Evolutionary conservation across 2,113 vertebrate species (phyloP).

Genomic region (Sclerurus mexicanus): DNA sequence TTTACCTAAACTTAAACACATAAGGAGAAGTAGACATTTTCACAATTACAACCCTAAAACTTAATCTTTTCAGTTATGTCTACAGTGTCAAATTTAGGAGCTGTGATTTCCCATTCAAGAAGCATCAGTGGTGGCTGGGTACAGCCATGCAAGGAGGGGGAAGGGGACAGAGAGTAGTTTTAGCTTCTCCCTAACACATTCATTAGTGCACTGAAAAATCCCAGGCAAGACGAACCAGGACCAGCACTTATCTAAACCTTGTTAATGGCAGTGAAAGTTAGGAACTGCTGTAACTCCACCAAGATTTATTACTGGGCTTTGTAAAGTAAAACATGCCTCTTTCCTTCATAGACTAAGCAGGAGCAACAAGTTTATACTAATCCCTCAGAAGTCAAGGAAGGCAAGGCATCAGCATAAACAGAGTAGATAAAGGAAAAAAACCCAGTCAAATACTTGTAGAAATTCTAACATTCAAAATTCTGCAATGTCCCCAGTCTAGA

Average conservation of each 20-base stretch:
- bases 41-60: not conserved
- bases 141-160: not conserved
- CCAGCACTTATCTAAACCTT: not conserved
- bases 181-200: not conserved
- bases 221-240: not conserved
- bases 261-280: not conserved
- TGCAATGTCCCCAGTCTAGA: not conserved
- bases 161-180: not conserved
- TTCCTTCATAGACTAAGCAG: not conserved
- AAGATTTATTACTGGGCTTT: not conserved
- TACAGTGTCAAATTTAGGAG: not conserved
- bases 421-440: not conserved
- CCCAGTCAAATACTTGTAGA: not conserved
- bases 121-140: not conserved
- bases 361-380: not conserved
- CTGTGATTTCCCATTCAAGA: not conserved
- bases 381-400: not conserved
- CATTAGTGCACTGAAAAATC: not conserved
- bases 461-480: not conserved
- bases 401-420: not conserved
- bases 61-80: not conserved
- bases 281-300: not conserved
- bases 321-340: not conserved
- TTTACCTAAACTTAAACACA: conserved; percentile 8
- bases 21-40: not conserved